Percentiles rank a stretch among this genome's conserved stretches.
These are phyloP conservation scores for Zosterops hypoxanthus DNA, from an alignment of 2,113 vertebrate genomes.

Conservation along the genomic window DNA sequence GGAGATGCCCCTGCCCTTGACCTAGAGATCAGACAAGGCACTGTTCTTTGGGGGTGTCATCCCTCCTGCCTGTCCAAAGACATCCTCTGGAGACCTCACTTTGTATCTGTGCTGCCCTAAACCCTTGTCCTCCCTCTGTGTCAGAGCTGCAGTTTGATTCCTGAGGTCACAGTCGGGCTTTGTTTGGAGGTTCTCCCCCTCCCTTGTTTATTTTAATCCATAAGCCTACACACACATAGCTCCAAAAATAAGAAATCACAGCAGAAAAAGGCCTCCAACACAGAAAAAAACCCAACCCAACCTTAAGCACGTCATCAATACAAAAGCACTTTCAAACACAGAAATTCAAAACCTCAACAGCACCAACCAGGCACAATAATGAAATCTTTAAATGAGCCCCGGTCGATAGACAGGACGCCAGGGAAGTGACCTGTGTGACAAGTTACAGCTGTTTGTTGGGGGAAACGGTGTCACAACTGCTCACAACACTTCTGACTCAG, in stretches of 20 bases:
- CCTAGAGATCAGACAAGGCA: background rate
- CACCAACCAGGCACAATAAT: background rate
- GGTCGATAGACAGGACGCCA: accelerated
- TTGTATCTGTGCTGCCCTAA: background rate
- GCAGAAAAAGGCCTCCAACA: background rate
- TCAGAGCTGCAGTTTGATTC: background rate
- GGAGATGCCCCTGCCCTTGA: background rate
- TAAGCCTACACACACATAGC: background rate
- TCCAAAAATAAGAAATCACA: background rate
- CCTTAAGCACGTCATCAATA: background rate
- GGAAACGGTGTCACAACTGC: background rate
- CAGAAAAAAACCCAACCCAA: background rate
- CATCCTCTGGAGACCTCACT: background rate
- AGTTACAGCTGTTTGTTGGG: background rate
- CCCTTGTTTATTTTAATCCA: background rate
- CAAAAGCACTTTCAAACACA: background rate
- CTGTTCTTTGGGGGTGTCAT: no score
- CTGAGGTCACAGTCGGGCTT: background rate
- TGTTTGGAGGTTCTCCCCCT: background rate
- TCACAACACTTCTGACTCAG: background rate
- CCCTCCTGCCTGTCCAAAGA: background rate
- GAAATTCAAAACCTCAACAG: background rate
- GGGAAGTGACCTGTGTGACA: background rate
- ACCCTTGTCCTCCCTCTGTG: background rate
- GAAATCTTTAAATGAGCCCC: background rate